Base-by-base conservation (phyloP, 1,140 invertebrate genomes). In the Probaryconus sp. region DNA sequence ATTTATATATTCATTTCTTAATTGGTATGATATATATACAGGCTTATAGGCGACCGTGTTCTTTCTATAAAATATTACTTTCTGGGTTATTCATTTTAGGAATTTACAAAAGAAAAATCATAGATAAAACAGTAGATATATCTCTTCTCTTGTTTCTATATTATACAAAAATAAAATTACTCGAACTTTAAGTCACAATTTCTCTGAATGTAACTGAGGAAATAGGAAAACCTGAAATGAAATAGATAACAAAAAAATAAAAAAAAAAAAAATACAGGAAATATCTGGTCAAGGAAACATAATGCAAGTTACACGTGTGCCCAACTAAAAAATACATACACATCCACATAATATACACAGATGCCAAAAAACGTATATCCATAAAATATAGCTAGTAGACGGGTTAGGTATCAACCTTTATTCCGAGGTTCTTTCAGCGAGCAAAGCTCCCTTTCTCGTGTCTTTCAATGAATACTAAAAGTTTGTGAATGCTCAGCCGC, bases 401-500 rank as follows among this genome's bases (percentile, higher is more conserved):
- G 69, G 68, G 63, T 68, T 71, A 68, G 67, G 61, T 67, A 76
- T 77, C 81, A 80, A 83, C 73, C 79, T 81, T 83, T 85, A 83
- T 85, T 81, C 82, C 79, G 37, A 35, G 51, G 70, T 82, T 83
- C 83, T 83, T 85, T 85, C 81, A 83, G 70, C 71, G 14, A 47
- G 74, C 72, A 60, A 18, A 51, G 63, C 55, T 75, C 70, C 76
- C 74, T 74, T 69, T 74, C 42, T 72, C 53, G 55, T 79, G 79
- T 81, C 80, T 85, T 86, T 85, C 83, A 84, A 83, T 83, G 84
- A 85, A 85, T 82, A 84, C 81, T 83, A 83, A 84, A 85, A 85
- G 79, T 83, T 84, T 78, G 61, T 83, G 83, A 83, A 83, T 82
- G 76, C 79, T 61, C 61, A 58, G 77, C 76, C 77, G 78, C 77